A percentile compares a stretch with the other conserved stretches of the same genome.
Evolutionary conservation across 2,797 vertebrate genomes (phyloP).

Genomic region (Oryzias sinensis): DNA sequence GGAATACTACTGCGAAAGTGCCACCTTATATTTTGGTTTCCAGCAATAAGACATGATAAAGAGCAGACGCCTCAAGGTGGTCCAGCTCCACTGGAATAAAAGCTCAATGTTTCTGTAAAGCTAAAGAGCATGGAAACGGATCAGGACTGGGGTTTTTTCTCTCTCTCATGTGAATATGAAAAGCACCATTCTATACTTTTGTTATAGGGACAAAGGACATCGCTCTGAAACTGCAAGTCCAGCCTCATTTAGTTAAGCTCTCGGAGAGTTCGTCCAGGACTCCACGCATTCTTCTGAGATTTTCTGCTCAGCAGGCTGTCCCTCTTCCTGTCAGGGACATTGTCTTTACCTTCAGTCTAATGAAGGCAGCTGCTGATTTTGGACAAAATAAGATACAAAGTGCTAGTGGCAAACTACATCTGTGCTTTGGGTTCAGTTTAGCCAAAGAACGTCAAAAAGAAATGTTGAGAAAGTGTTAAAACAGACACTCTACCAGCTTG

Average conservation of each 20-base stretch:
- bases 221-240: conserved; percentile 57
- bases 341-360: conserved; percentile 54
- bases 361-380: conserved; percentile 59
- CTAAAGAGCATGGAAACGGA: conserved; percentile 35
- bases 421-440: conserved; percentile 29
- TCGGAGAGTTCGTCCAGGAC: conserved; percentile 58
- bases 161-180: conserved; percentile 62
- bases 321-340: conserved; percentile 54
- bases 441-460: conserved; percentile 3
- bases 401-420: conserved; percentile 40
- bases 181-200: conserved; percentile 51
- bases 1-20: conserved; percentile 3
- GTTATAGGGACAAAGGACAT: conserved; percentile 63
- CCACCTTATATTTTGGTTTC: conserved; percentile 3
- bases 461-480: neutral
- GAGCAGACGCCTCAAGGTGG: conserved; percentile 48
- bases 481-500: neutral
- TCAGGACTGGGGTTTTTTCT: conserved; percentile 8
- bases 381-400: conserved; percentile 59
- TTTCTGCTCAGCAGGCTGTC: conserved; percentile 64
- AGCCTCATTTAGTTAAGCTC: conserved; percentile 68
- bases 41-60: neutral
- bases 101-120: conserved; percentile 56
- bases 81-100: conserved; percentile 41
- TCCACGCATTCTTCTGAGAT: conserved; percentile 72